Percentiles rank a stretch among this genome's conserved stretches.
Conservation (phyloP, 2,797 vertebrate genomes). For the Bradypus variegatus region DNA sequence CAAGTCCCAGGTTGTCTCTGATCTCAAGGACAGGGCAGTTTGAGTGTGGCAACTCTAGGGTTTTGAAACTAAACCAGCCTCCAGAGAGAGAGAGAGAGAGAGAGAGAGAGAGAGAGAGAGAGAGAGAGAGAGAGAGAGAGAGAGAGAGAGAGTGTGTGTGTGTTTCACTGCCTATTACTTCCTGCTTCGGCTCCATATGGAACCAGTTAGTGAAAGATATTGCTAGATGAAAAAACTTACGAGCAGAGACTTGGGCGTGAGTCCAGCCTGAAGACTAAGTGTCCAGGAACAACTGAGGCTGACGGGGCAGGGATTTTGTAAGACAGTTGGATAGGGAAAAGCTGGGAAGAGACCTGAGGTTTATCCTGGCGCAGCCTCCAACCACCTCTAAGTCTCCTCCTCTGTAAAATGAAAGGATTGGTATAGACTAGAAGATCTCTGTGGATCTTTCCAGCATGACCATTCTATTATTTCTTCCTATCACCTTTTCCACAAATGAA, state of each 20-base stretch:
- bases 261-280: constrained; percentile 15
- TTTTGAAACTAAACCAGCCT: constrained; percentile 44
- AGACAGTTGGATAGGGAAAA: background rate
- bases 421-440: background rate
- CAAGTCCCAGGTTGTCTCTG: background rate
- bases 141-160: no score
- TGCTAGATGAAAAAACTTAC: constrained; percentile 22
- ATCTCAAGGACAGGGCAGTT: background rate
- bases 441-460: background rate
- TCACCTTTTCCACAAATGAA: background rate
- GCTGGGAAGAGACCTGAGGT: background rate
- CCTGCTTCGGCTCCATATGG: constrained; percentile 53
- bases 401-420: background rate
- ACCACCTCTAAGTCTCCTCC: background rate
- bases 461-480: background rate
- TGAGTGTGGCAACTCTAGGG: background rate
- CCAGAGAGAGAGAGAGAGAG: no score
- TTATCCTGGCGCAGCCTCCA: background rate
- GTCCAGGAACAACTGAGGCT: constrained; percentile 45
- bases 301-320: constrained; percentile 4
- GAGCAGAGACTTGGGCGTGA: constrained; percentile 27
- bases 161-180: constrained; percentile 36
- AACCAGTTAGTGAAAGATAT: constrained; percentile 59
- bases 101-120: no score
- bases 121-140: no score